phyloP scores from a whole-genome alignment of 2,113 vertebrate genomes.

The Callorhinus ursinus region DNA sequence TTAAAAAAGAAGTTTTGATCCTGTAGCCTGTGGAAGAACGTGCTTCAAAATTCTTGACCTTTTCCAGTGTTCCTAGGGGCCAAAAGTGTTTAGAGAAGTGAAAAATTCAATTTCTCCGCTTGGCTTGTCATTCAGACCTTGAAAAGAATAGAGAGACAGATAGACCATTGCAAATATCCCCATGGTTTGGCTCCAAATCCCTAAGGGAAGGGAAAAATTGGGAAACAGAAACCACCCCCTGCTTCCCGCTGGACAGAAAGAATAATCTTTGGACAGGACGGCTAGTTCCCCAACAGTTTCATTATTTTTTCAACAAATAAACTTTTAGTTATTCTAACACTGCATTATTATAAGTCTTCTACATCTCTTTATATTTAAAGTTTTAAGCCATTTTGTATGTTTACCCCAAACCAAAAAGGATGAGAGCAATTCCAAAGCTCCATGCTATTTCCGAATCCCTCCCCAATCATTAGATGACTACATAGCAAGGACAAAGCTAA shows the following conservation, averaged over 20 bases:
- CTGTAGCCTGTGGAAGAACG: background rate
- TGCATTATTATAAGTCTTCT: background rate
- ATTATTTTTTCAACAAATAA: background rate
- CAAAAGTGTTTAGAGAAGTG: conserved; percentile 73
- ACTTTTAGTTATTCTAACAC: background rate
- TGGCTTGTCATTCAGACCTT: conserved; percentile 65
- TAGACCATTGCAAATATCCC: conserved; percentile 53
- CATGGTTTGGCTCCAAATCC: background rate
- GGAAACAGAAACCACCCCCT: background rate
- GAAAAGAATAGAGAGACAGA: conserved; percentile 54
- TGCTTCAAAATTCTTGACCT: conserved; percentile 78
- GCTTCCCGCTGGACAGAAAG: background rate
- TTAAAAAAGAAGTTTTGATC: conserved; percentile 71
- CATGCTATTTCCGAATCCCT: background rate
- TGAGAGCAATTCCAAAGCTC: background rate
- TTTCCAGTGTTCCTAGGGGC: conserved; percentile 73
- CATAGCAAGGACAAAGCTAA: background rate
- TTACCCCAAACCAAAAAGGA: background rate
- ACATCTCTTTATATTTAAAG: background rate
- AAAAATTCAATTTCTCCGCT: conserved; percentile 75
- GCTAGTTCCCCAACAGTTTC: background rate
- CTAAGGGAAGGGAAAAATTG: background rate
- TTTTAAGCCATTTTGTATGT: background rate
- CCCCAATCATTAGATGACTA: background rate
- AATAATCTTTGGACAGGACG: background rate